Conservation (phyloP, 2,113 vertebrate species). For the Laticauda colubrina region DNA sequence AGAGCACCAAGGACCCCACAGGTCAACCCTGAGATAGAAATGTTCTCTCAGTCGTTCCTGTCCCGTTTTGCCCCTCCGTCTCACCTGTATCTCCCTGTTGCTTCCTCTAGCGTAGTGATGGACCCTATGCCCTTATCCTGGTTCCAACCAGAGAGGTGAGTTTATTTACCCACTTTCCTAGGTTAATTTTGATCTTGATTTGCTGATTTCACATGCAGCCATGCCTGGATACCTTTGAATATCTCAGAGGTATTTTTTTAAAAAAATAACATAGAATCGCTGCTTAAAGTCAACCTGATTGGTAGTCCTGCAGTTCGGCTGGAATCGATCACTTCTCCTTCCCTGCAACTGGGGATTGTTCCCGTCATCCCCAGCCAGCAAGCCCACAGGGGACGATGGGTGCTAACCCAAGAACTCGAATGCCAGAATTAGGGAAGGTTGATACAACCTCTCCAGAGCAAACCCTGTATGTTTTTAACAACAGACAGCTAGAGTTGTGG, state of each 20-base stretch:
- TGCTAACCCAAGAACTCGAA: neutral
- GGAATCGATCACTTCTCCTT: neutral
- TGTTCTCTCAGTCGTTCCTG: neutral
- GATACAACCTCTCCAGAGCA: neutral
- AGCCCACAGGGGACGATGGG: neutral
- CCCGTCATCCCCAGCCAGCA: neutral
- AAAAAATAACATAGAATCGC: neutral
- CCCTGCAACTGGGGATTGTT: neutral
- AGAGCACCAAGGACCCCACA: neutral
- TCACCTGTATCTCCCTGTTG: constrained; percentile 14
- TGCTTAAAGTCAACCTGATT: neutral
- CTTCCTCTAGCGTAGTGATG: constrained; percentile 78
- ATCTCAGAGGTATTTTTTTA: neutral
- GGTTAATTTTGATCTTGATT: rapidly evolving
- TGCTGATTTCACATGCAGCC: neutral
- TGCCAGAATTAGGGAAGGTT: neutral
- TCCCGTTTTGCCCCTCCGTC: neutral
- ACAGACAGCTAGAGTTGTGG: neutral
- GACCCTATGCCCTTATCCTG: constrained; percentile 87
- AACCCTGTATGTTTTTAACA: neutral
- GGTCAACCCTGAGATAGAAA: neutral
- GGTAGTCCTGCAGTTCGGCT: neutral
- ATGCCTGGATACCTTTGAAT: neutral
- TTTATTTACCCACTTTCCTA: constrained; percentile 47
- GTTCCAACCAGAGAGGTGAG: constrained; percentile 96